phyloP scores from a whole-genome alignment of 1,140 invertebrate genomes.

The silkworm (Bombyx mori) region DNA sequence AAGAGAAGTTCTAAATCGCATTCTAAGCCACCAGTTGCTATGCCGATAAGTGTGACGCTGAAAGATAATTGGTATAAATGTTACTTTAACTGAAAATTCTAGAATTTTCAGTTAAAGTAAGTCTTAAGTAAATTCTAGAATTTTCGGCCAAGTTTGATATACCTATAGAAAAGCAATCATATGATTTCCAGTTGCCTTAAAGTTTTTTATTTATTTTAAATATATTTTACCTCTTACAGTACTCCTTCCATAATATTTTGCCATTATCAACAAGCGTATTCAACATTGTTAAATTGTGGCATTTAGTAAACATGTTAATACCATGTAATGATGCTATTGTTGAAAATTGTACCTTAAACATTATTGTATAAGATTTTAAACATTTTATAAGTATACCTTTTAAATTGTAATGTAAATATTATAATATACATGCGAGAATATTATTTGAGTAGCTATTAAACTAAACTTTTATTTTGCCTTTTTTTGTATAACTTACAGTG shows the following conservation, averaged over 20 bases:
- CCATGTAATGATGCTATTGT: constrained; percentile 80
- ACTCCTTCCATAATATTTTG: constrained; percentile 78
- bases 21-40: constrained; percentile 76
- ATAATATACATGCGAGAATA: no score
- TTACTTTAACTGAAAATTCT: not conserved
- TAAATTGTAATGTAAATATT: not conserved
- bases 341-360: constrained; percentile 76
- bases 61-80: constrained; percentile 16
- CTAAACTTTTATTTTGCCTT: not conserved
- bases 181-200: not conserved
- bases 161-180: not conserved
- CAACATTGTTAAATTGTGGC: constrained; percentile 73
- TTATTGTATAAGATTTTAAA: not conserved
- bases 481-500: constrained; percentile 61
- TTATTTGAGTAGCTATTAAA: not conserved
- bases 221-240: constrained; percentile 69
- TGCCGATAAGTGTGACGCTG: constrained; percentile 77
- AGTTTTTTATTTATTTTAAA: not conserved
- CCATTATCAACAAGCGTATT: constrained; percentile 75
- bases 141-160: not conserved
- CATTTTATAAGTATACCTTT: constrained; percentile 1
- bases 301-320: constrained; percentile 80
- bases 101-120: not conserved
- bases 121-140: not conserved
- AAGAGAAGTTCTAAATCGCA: constrained; percentile 76